These are phyloP conservation scores for Pteria penguin DNA, from an alignment of 2,888 invertebrate genomes.

Conservation along the genomic window DNA sequence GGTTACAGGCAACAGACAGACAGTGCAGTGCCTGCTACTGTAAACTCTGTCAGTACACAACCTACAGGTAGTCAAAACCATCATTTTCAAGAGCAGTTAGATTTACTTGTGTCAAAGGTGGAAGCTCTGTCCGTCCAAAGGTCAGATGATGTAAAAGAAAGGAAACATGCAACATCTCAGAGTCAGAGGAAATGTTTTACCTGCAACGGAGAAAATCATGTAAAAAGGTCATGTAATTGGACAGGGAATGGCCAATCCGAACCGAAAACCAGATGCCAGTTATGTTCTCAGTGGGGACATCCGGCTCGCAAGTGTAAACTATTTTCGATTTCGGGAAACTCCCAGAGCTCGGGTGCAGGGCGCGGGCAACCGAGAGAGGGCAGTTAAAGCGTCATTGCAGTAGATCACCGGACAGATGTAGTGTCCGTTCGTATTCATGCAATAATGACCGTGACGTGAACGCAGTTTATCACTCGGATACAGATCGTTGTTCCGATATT, in stretches of 20 bases:
- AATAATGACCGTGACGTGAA: not conserved
- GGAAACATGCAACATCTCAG: not conserved
- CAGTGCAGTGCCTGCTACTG: not conserved
- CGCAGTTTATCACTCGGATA: not conserved
- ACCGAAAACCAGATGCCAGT: slow-evolving; percentile 17
- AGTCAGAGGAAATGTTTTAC: slow-evolving; percentile 20
- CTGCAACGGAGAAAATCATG: slow-evolving; percentile 23
- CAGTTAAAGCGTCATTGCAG: not conserved
- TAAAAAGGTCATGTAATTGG: slow-evolving; percentile 17
- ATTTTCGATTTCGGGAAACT: slow-evolving; percentile 3
- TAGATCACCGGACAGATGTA: not conserved
- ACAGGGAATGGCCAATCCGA: not conserved
- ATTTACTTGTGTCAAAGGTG: not conserved
- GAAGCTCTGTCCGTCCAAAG: not conserved
- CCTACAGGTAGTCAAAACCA: too few relatives aligned
- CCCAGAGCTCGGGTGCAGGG: not conserved
- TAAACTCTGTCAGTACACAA: not conserved
- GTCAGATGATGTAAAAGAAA: not conserved
- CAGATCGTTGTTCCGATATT: not conserved
- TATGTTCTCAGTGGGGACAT: slow-evolving; percentile 28
- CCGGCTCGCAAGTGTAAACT: slow-evolving; percentile 1
- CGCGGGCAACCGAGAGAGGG: slow-evolving; percentile 15
- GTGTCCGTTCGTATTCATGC: not conserved
- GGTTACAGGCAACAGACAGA: not conserved
- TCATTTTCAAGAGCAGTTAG: slow-evolving; percentile 1